phyloP scores from a whole-genome alignment of 2,113 vertebrate species.

The Syrmaticus mikado region DNA sequence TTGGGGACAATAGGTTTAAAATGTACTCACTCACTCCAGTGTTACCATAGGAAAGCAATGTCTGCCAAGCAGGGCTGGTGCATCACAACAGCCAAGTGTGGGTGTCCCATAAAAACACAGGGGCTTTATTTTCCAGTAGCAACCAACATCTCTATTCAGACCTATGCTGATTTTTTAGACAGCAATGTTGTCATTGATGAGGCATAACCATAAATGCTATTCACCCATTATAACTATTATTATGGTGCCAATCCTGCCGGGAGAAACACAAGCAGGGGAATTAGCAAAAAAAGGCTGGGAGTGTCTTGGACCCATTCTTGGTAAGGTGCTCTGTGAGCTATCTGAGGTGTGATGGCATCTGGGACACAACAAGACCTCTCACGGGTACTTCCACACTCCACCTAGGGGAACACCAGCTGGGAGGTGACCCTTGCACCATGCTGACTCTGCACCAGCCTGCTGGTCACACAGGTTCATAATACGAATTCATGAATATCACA shows the following conservation, averaged over 20 bases:
- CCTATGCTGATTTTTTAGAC: neutral
- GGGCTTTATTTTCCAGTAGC: neutral
- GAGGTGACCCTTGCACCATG: neutral
- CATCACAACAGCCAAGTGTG: neutral
- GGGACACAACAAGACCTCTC: neutral
- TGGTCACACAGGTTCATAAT: neutral
- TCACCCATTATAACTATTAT: neutral
- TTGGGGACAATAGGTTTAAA: neutral
- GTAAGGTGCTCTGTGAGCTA: neutral
- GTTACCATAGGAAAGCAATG: fast-evolving
- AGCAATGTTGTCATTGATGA: neutral
- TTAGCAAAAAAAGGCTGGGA: neutral
- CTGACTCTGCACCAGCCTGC: neutral
- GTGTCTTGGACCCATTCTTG: neutral
- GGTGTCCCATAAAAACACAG: fast-evolving
- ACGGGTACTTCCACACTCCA: fast-evolving
- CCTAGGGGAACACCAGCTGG: neutral
- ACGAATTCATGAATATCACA: fast-evolving
- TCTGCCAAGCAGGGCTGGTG: neutral
- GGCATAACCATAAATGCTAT: neutral
- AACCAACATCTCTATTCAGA: neutral
- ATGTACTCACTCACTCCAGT: neutral
- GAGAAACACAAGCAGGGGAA: neutral
- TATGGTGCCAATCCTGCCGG: neutral
- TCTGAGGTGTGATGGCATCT: neutral